These are phyloP conservation scores for Lypha dubia DNA, from an alignment of 2,888 invertebrate genomes.

Conservation along the genomic window DNA sequence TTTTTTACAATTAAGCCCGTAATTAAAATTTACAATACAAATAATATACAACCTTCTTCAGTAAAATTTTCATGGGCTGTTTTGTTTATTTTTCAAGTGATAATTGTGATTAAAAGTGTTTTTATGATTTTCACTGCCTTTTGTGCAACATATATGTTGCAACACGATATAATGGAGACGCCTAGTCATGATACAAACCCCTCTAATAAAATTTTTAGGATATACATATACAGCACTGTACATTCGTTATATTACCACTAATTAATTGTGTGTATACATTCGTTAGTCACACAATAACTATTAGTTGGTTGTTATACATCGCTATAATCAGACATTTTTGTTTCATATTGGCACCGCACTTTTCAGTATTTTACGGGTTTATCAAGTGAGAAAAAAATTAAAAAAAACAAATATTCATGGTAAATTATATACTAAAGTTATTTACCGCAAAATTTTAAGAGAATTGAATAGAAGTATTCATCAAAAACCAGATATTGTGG, in stretches of 20 bases:
- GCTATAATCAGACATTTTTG: slow-evolving; percentile 66
- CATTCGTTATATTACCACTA: slow-evolving; percentile 57
- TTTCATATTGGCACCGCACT: slow-evolving; percentile 51
- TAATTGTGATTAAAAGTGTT: too few relatives aligned
- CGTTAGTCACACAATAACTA: slow-evolving; percentile 52
- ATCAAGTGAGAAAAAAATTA: slow-evolving; percentile 21
- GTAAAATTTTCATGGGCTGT: too few relatives aligned
- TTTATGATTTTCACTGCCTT: too few relatives aligned
- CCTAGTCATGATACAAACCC: too few relatives aligned
- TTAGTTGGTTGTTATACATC: slow-evolving; percentile 60
- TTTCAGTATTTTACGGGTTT: slow-evolving; percentile 40
- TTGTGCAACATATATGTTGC: too few relatives aligned
- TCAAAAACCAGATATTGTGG: slow-evolving; percentile 36
- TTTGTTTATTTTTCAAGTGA: too few relatives aligned
- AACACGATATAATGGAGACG: too few relatives aligned
- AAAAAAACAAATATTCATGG: slow-evolving; percentile 50
- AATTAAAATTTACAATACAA: too few relatives aligned
- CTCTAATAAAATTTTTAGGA: not conserved
- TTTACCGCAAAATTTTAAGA: not conserved
- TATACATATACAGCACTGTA: slow-evolving; percentile 10
- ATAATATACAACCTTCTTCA: too few relatives aligned
- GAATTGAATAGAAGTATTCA: not conserved
- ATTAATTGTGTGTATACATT: slow-evolving; percentile 38
- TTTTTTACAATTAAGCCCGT: too few relatives aligned
- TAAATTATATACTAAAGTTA: slow-evolving; percentile 42